These are phyloP conservation scores for Tenebrio molitor DNA, from an alignment of 1,140 invertebrate genomes.

Conservation along the genomic window DNA sequence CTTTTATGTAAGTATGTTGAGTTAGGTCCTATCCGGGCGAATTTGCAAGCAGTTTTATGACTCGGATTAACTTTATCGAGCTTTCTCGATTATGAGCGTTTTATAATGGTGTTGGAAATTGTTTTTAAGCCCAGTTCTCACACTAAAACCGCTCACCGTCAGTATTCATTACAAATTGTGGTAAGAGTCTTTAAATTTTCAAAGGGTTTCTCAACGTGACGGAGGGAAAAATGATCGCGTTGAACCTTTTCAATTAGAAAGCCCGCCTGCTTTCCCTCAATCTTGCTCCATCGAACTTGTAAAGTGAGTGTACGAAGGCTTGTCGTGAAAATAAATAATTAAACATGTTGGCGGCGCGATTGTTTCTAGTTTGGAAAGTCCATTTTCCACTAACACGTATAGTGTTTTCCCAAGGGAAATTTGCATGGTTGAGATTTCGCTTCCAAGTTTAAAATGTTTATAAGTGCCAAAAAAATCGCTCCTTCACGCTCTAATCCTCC, in stretches of 20 bases:
- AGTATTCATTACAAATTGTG: conserved; percentile 19
- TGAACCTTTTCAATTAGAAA: conserved; percentile 24
- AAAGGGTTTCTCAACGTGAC: conserved; percentile 22
- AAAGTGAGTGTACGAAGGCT: conserved; percentile 30
- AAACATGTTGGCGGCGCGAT: conserved; percentile 39
- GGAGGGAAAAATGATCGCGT: conserved; percentile 26
- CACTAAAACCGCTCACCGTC: conserved; percentile 2
- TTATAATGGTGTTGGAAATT: conserved; percentile 25
- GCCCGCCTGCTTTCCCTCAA: neutral
- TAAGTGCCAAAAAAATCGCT: conserved; percentile 41
- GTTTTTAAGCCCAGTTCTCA: conserved; percentile 17
- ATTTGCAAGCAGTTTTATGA: conserved; percentile 22
- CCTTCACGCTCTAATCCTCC: conserved; percentile 5
- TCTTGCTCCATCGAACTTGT: conserved; percentile 32
- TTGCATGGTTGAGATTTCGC: conserved; percentile 39
- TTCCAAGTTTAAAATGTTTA: conserved; percentile 44
- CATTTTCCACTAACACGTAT: conserved; percentile 46
- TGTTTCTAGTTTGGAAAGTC: conserved; percentile 46
- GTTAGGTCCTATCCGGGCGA: neutral
- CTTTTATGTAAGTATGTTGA: conserved; percentile 16
- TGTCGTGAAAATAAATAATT: conserved; percentile 45
- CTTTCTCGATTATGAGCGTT: conserved; percentile 27
- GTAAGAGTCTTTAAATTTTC: conserved; percentile 19
- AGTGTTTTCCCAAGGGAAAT: conserved; percentile 41
- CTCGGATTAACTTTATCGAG: conserved; percentile 16